Evolutionary conservation across 2,888 invertebrate genomes (phyloP), one percentile per base, ranked within the genome.

Genomic region (Idaea aversata): DNA sequence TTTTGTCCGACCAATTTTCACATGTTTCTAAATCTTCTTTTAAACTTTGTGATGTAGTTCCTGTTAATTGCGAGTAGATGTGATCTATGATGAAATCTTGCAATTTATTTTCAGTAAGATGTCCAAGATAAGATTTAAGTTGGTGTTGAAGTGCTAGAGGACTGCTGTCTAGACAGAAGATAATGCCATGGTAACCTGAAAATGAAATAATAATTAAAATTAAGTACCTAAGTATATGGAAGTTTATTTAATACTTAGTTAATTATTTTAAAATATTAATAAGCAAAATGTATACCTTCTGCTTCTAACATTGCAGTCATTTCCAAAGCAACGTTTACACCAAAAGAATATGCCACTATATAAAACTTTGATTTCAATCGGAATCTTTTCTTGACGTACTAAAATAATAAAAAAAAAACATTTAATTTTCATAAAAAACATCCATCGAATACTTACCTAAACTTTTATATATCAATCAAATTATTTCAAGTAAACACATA

Each of bases 81-180:
- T 81, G 78, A 66, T 74, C 66, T 15, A 81, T 67, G 5, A 81
- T 62, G n/a, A 65, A 61, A 61, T 77, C 75, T 67, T 82, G 77
- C 5, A 82, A 70, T 63, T 79, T 69, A 15, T 63, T 61, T 0
- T 78, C 75, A 0, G 77, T 75, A 13, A 74, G 57, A n/a, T 75
- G 69, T 15, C 81, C 82, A 10, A 80, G 61, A 63, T 77, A 76
- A 7, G 78, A 73, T 34, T 77, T 67, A 4, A 84, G 67, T 61
- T 82, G 82, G 0, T 66, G 64, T 47, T 72, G 72, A 36, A 83
- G 67, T 15, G 75, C 77, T 62, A 79, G 81, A 25, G 84, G 84
- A 67, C 84, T 83, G 65, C 81, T 81, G 65, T 83, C 82, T 67
- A 84, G 70, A 65, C 83, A 84, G 63, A 73, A 81, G 0, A 84